These are phyloP conservation scores for Odocoileus virginianus DNA, from an alignment of 2,113 vertebrate genomes.

Conservation along the genomic window DNA sequence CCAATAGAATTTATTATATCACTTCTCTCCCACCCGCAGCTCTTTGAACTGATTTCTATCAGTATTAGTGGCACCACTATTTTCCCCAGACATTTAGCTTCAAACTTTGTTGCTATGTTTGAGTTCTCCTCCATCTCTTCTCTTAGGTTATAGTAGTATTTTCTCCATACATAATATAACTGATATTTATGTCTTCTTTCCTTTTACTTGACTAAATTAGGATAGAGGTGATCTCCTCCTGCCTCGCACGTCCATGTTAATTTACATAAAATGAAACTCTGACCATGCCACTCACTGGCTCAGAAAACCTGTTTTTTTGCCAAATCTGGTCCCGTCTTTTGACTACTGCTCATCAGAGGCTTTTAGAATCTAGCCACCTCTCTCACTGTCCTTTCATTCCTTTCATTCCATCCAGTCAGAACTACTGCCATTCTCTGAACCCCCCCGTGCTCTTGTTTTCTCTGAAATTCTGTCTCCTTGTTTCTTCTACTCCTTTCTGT, in stretches of 20 bases:
- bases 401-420: neutral
- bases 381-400: neutral
- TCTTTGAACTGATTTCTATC: neutral
- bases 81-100: neutral
- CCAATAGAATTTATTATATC: neutral
- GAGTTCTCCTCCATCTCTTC: neutral
- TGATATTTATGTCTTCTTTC: neutral
- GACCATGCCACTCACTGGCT: neutral
- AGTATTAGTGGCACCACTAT: neutral
- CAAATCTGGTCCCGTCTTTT: neutral
- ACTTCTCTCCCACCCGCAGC: neutral
- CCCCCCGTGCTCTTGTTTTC: neutral
- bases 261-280: neutral
- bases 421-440: neutral
- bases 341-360: neutral
- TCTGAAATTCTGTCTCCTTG: neutral
- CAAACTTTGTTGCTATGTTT: neutral
- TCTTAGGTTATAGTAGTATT: neutral
- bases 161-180: neutral
- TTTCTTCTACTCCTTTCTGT: neutral
- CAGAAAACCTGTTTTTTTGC: neutral
- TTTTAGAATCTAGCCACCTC: neutral
- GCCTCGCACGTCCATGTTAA: neutral
- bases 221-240: neutral
- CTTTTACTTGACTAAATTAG: neutral